Evolutionary conservation across 1,140 invertebrate genomes (phyloP).

Genomic region (Tetramorium alpestre): DNA sequence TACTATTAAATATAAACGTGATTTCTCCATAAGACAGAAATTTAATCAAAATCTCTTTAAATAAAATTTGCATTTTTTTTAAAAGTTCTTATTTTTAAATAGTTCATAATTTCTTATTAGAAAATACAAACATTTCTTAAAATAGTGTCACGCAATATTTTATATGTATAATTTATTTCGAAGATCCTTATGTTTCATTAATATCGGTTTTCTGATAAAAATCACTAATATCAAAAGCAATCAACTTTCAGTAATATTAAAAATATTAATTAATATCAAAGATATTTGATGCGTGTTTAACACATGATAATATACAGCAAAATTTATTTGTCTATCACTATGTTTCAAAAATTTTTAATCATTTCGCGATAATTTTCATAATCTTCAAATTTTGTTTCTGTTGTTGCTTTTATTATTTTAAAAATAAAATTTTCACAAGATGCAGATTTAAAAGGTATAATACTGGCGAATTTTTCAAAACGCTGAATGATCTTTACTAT

Average conservation of each 20-base stretch:
- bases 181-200: background rate
- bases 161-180: background rate
- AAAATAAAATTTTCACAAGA: background rate
- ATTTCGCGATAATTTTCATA: background rate
- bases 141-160: background rate
- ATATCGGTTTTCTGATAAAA: background rate
- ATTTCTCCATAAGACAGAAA: background rate
- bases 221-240: background rate
- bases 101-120: background rate
- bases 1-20: background rate
- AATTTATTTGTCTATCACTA: background rate
- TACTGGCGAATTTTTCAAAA: background rate
- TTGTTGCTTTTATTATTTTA: background rate
- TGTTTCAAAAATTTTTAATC: background rate
- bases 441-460: background rate
- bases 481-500: background rate
- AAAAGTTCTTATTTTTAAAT: background rate
- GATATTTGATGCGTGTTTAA: background rate
- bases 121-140: background rate
- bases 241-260: background rate
- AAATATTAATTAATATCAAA: background rate
- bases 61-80: background rate
- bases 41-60: background rate
- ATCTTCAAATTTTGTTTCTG: too few species aligned
- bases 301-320: background rate